Conservation (phyloP, 2,113 vertebrate genomes). For the Platysternon megacephalum region DNA sequence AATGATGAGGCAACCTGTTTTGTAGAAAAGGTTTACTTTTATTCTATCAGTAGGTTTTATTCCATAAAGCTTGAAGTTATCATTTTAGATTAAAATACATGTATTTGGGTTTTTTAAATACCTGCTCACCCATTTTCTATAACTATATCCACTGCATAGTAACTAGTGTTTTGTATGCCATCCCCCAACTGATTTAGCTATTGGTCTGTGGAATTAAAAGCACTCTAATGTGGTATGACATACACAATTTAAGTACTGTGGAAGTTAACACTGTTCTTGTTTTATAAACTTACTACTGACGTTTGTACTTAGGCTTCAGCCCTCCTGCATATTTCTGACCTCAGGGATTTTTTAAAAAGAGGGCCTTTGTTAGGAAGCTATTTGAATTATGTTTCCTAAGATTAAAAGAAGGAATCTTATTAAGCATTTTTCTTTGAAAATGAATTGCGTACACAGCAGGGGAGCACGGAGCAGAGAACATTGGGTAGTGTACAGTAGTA, state of each 20-base stretch:
- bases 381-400: slow-evolving; percentile 70
- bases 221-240: slow-evolving; percentile 62
- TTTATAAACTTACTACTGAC: slow-evolving; percentile 70
- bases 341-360: slow-evolving; percentile 69
- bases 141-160: slow-evolving; percentile 23
- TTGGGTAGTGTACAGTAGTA: slow-evolving; percentile 4
- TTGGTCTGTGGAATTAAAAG: slow-evolving; percentile 60
- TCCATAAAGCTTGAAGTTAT: neutral
- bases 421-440: slow-evolving; percentile 67
- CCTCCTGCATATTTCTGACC: slow-evolving; percentile 62
- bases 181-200: slow-evolving; percentile 24
- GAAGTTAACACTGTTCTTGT: slow-evolving; percentile 69
- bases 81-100: neutral
- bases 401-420: slow-evolving; percentile 65
- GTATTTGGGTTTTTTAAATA: neutral
- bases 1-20: neutral
- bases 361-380: slow-evolving; percentile 67
- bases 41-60: neutral
- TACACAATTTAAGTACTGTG: slow-evolving; percentile 55
- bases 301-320: slow-evolving; percentile 50
- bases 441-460: neutral
- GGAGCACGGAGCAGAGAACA: neutral
- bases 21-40: neutral
- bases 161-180: slow-evolving; percentile 48
- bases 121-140: neutral